phyloP scores from a whole-genome alignment of 2,797 vertebrate species.

The Trematomus bernacchii region DNA sequence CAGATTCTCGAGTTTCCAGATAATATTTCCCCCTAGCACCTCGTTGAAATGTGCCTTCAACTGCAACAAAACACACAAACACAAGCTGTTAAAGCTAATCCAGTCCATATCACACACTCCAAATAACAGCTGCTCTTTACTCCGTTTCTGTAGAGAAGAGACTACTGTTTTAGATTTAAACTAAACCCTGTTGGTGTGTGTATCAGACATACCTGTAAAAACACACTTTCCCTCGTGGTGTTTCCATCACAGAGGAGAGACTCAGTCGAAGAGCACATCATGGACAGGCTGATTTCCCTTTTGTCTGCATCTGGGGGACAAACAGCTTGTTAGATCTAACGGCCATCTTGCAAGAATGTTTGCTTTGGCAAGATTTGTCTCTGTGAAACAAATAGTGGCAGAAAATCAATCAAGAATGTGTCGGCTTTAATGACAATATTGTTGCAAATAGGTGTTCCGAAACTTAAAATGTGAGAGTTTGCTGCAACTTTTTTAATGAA shows the following conservation, averaged over 20 bases:
- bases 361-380: not conserved
- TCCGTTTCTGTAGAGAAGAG: not conserved
- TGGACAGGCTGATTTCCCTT: constrained; percentile 43
- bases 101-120: not conserved
- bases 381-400: not conserved
- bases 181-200: not conserved
- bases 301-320: constrained; percentile 24
- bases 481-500: not conserved
- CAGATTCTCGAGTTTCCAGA: not conserved
- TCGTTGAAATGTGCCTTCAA: fast-evolving
- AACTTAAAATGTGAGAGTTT: not conserved
- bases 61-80: constrained; percentile 67
- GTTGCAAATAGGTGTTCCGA: too few species aligned
- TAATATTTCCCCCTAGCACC: fast-evolving
- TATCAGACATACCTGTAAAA: constrained; percentile 1
- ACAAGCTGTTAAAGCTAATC: not conserved
- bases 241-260: not conserved
- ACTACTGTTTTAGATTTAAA: fast-evolving
- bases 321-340: not conserved
- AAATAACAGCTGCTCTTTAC: not conserved
- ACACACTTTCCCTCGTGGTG: fast-evolving
- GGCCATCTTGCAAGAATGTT: not conserved
- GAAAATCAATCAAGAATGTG: not conserved
- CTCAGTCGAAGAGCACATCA: constrained; percentile 57
- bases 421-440: too few species aligned